Base-by-base conservation (phyloP, 2,797 vertebrate genomes). In the Amazona finschi region DNA sequence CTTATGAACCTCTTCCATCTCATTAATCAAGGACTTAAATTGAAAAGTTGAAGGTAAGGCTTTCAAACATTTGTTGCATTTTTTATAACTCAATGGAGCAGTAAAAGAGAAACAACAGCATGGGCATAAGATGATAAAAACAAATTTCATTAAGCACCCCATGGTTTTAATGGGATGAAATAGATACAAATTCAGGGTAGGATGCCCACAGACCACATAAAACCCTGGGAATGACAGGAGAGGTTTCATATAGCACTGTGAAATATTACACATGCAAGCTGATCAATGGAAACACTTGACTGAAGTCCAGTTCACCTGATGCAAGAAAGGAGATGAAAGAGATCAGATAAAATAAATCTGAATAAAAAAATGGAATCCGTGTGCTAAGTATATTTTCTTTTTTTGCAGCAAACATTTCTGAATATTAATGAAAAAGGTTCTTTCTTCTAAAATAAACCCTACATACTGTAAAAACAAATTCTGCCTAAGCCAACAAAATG, bases 11-110 rank as follows among this genome's bases (percentile, higher is more conserved):
- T 87, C 73, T 95, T 93, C 44, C 24, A 77, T 33, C 20, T 85
- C 78, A 89, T 94, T 91, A 92, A 89, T 80, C 78, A 91, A 67
- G 61, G 28, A 38, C 13, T 75, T 89, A 49, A 74, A 92, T 36
- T 64, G 60, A 55, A 71, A 94, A 87, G 44, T 61, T 92, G 49
- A 85, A 62, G 44, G 16, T 52, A 30, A 87, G 69, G 49, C 39
- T 79, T 87, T 64, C 41, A 85, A 85, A 58, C 21, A 61, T 52
- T 76, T 47, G 4, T 33, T 76, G 31, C 33, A 53, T 76, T 92
- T n/a, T 85, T 95, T 87, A 89, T 61, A 61, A 13, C 16, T 76
- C 73, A 16, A 11, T 39, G 27, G 25, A 82, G 33, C 13, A 91
- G 19, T 28, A 75, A 85, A 75, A 88, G 14, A 75, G 36, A 89